A percentile compares a stretch with the other conserved stretches of the same genome.
phyloP scores from a whole-genome alignment of 2,888 invertebrate genomes.

The Phoenoteleia sp. region DNA sequence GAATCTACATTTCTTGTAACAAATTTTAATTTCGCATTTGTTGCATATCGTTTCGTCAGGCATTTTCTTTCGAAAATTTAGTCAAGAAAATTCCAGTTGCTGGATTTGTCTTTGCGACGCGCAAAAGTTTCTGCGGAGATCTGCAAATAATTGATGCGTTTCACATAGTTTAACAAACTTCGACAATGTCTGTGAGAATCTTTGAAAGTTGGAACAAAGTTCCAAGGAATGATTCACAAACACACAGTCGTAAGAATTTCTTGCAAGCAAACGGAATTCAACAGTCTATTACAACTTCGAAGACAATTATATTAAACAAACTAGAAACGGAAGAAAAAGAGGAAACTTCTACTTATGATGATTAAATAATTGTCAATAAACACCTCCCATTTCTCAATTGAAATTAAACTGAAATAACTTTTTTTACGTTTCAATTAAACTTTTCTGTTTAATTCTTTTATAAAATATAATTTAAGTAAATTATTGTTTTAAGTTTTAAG shows the following conservation, averaged over 20 bases:
- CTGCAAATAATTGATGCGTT: conserved; percentile 43
- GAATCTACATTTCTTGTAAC: no score
- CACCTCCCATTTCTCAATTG: no score
- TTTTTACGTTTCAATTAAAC: neutral
- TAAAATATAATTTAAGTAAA: neutral
- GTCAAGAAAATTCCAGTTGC: conserved; percentile 12
- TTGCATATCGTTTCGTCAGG: conserved; percentile 12
- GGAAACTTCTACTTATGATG: neutral
- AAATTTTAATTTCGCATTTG: neutral
- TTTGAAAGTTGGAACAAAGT: conserved; percentile 35
- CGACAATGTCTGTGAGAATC: conserved; percentile 30
- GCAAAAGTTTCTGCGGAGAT: conserved; percentile 19
- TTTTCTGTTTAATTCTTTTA: no score
- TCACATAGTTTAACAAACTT: conserved; percentile 38
- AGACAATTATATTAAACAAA: neutral
- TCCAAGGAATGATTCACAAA: neutral
- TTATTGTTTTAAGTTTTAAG: neutral
- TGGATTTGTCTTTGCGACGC: conserved; percentile 30
- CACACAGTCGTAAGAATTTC: neutral
- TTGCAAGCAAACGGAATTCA: neutral
- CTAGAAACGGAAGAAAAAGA: neutral
- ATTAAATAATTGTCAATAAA: neutral
- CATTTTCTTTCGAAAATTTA: conserved; percentile 12
- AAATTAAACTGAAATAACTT: no score
- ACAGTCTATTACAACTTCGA: neutral